Base-by-base conservation (phyloP, 2,797 vertebrate genomes). In the Danio jaintianensis region DNA sequence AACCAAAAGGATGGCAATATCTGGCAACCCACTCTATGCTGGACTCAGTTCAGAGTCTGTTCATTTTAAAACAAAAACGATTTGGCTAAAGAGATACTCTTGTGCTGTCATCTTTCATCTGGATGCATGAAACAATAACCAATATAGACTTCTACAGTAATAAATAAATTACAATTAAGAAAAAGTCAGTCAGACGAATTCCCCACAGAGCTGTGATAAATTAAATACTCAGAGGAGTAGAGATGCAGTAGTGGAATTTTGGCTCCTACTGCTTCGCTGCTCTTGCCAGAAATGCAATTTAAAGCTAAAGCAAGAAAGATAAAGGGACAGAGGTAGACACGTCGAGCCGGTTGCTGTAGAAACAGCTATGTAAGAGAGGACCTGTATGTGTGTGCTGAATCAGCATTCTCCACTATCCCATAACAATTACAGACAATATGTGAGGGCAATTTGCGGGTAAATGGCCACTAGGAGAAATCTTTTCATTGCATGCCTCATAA, bases 361-460 rank as follows among this genome's bases (percentile, higher is more conserved):
- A 82, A 85, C 85, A 78, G 61, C 75, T 73, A 82, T 82, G 52
- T 58, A 55, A 62, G 63, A 29, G 75, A 63, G 67, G 50, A 61
- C 29, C 29, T 61, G 36, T 67, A 69, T 75, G 38, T 64, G 42
- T 55, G 8, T 83, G 81, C 81, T 84, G 81, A 83, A 81, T 79
- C 75, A 68, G 78, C 78, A 50, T 52, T 67, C 15, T 75, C 47
- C 12, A n/a, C 45, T 64, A 61, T 81, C 58, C 48, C 42, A 3
- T 55, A 40, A 38, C 22, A 63, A 69, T 79, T 48, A 63, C 43
- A 62, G 6, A 47, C 10, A 72, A 42, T 40, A 69, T 62, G n/a
- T 50, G 29, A 16, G 48, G 45, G 43, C 20, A 68, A 68, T 76
- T 50, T 71, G 45, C 12, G 0, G n/a, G 53, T 61, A 59, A 79